Percentiles rank a stretch among this genome's conserved stretches.
These are phyloP conservation scores for Laterallus jamaicensis DNA, from an alignment of 2,113 vertebrate genomes.

Conservation along the genomic window DNA sequence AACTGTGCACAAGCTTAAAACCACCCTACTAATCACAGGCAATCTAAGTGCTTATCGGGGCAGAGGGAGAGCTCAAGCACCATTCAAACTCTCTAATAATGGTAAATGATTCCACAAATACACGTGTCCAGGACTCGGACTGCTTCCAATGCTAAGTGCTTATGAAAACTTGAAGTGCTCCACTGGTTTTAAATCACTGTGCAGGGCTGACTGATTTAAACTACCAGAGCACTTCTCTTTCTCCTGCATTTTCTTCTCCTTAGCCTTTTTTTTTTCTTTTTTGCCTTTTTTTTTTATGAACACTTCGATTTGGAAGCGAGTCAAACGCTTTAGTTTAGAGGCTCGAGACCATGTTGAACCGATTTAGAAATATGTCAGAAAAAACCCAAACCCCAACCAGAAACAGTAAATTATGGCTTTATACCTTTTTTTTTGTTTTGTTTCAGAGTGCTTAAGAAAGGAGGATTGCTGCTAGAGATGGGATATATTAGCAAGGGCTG, in stretches of 20 bases:
- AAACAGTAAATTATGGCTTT: slow-evolving; percentile 51
- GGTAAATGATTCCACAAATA: slow-evolving; percentile 57
- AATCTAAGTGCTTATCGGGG: slow-evolving; percentile 13
- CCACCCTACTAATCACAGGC: not conserved
- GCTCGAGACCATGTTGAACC: slow-evolving; percentile 55
- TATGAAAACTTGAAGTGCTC: slow-evolving; percentile 61
- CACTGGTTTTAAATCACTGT: slow-evolving; percentile 62
- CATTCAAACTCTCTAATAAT: slow-evolving; percentile 56
- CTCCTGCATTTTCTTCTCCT: not conserved
- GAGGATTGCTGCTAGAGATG: slow-evolving; percentile 10
- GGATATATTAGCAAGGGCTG: slow-evolving; percentile 23
- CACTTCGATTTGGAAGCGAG: slow-evolving; percentile 43
- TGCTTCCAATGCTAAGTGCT: slow-evolving; percentile 57
- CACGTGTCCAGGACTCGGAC: slow-evolving; percentile 33
- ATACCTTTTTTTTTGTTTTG: slow-evolving; percentile 5
- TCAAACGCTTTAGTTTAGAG: slow-evolving; percentile 27
- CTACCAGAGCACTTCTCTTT: slow-evolving; percentile 16
- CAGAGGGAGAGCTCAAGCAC: slow-evolving; percentile 46
- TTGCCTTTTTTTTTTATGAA: not conserved
- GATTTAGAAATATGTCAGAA: slow-evolving; percentile 46
- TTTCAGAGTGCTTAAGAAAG: slow-evolving; percentile 23
- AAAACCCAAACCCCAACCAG: not conserved
- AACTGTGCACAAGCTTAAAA: slow-evolving; percentile 30
- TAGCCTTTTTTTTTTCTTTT: fast-evolving
- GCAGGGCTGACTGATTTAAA: slow-evolving; percentile 52